These are phyloP conservation scores for Lytechinus variegatus DNA, from an alignment of 35 echinoderm and acorn worm genomes.

Conservation along the genomic window DNA sequence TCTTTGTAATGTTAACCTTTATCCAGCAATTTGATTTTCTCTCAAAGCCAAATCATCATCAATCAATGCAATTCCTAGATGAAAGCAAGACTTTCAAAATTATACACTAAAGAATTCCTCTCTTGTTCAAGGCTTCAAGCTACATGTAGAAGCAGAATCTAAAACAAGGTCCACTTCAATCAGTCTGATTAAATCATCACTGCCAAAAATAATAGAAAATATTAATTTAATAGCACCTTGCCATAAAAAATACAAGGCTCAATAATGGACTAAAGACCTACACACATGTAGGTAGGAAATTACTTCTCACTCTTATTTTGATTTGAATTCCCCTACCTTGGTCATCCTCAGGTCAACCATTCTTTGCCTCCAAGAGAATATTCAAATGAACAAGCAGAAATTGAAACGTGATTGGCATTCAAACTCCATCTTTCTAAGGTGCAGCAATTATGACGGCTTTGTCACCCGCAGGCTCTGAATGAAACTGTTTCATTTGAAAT, in stretches of 20 bases:
- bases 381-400: not conserved
- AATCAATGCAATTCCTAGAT: not conserved
- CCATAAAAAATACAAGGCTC: not conserved
- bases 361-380: not conserved
- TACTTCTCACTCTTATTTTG: not conserved
- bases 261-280: not conserved
- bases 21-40: not conserved
- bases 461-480: not conserved
- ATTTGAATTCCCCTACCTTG: not conserved
- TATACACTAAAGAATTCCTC: no score
- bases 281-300: not conserved
- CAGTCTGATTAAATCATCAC: not conserved
- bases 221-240: no score
- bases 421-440: not conserved
- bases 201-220: not conserved
- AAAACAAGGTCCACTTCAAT: not conserved
- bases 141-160: not conserved
- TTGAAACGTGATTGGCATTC: not conserved
- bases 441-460: not conserved
- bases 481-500: not conserved
- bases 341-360: not conserved
- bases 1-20: not conserved
- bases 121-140: no score
- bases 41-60: not conserved
- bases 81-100: not conserved